Base-by-base conservation (phyloP, 2,113 vertebrate species). In the Cyprinodon tularosa region DNA sequence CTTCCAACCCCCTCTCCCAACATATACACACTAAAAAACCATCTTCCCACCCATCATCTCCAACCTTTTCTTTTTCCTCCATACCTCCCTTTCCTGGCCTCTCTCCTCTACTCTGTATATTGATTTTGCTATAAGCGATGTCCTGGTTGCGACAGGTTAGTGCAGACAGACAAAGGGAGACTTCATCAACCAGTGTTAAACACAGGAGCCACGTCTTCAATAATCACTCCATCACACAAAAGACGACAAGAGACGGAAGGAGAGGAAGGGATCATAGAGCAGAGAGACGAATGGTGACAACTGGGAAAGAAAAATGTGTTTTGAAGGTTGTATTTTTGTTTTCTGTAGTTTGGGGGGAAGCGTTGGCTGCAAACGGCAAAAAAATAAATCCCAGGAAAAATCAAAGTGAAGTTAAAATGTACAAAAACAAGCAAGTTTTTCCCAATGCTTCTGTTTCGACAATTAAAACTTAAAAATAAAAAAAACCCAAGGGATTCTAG, bases 71-170 rank as follows among this genome's bases (percentile, higher is more conserved):
- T 65, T 64, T 75, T 71, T 75, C 75, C 84, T 57, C 50, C 17
- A 57, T 57, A 62, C 29, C 71, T 71, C 72, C 44, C 72, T 71
- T 40, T 36, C 50, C 66, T 22, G 37, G 61, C 67, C 68, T 78
- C 74, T 68, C 80, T 87, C 83, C 67, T 82, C 84, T 83, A 77
- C 87, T 86, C 86, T 89, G 88, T 86, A 88, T 93, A 95, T 94
- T 95, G 94, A 95, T 95, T 94, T 95, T 94, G 93, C 93, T 94
- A 94, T 95, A 94, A 94, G 92, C 91, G 84, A 89, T 84, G 92
- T 92, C 93, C 92, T 82, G 91, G 91, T 92, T 94, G 92, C 92
- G 92, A 94, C 93, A 94, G 93, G 93, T 90, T 94, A 95, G 90
- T 78, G 78, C 88, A 93, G 91, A 90, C 91, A 91, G 92, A 94